phyloP scores from a whole-genome alignment of 2,888 invertebrate species.

The Callyntrura guangdongensis region DNA sequence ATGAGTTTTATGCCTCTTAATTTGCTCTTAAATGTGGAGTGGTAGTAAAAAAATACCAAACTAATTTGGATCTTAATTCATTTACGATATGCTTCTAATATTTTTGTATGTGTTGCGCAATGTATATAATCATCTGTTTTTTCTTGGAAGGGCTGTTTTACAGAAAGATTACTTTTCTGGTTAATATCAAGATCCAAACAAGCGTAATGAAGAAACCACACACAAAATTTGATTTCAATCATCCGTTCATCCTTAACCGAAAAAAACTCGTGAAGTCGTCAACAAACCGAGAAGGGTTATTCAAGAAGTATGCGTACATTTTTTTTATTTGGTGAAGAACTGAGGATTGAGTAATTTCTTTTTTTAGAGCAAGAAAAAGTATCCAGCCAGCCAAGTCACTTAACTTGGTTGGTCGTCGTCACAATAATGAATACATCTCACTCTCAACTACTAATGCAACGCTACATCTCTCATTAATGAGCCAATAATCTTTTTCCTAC shows the following conservation, averaged over 20 bases:
- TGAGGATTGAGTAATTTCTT: constrained; percentile 60
- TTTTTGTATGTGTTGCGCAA: too few relatives aligned
- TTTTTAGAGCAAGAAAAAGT: constrained; percentile 7
- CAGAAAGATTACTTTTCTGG: constrained; percentile 10
- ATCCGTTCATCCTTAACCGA: background rate
- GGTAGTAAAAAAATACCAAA: constrained; percentile 28
- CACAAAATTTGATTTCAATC: constrained; percentile 36
- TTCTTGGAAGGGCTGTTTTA: too few relatives aligned
- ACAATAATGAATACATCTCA: constrained; percentile 74
- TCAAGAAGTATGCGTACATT: background rate
- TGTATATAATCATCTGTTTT: background rate
- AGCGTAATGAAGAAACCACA: constrained; percentile 60
- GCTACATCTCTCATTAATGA: constrained; percentile 66
- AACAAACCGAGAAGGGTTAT: background rate
- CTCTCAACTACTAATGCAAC: constrained; percentile 56
- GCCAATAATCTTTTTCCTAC: constrained; percentile 62
- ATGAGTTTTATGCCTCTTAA: constrained; percentile 13
- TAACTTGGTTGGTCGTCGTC: constrained; percentile 18
- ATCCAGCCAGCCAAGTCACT: constrained; percentile 37
- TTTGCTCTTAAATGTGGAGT: constrained; percentile 20
- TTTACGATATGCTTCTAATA: too few relatives aligned
- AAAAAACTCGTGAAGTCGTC: too few relatives aligned
- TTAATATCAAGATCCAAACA: constrained; percentile 52
- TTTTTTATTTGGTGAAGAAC: background rate
- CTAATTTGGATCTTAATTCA: constrained; percentile 14